Base-by-base conservation (phyloP, 2,113 vertebrate genomes). In the Eolophus roseicapilla region DNA sequence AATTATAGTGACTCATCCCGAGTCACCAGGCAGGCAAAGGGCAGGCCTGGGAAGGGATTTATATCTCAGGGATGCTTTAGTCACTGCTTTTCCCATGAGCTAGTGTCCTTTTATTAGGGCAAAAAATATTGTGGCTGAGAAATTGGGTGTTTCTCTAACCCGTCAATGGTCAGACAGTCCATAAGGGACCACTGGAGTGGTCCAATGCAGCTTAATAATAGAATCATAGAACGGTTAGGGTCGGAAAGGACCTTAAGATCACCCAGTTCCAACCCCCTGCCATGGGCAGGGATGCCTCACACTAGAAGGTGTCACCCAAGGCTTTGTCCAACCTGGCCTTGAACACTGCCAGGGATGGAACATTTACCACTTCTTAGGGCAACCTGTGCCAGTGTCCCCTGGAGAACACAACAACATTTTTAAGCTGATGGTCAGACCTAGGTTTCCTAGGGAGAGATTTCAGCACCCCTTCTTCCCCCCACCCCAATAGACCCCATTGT, bases 401-500 rank as follows among this genome's bases (percentile, higher is more conserved):
- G 14, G 44, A 10, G 8, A 83, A 8, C 19, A 39, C 11, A 57
- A 21, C 21, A 14, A 5, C 15, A 33, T 63, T 90, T 94, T 83
- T 44, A 90, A 74, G 8, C 8, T 49, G 28, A 44, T 27, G 5
- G 10, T 24, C 35, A 52, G 37, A 35, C 64, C 41, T 53, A 35
- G 35, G 17, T 77, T 83, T 90, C n/a, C 53, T 33, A 79, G 31
- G 10, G 21, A 43, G 19, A 27, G 17, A 18, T 79, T 89, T 84
- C 69, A 43, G 3, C 4, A 1, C 5, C 8, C 7, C 6, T 63
- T 74, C 23, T 44, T 37, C 19, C 11, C 35, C 2, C 4, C 4
- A 7, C 5, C 6, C 21, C 29, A 28, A 0, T 0, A 63, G 49
- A 43, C 10, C 8, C 18, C 20, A 17, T 1, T 64, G 65, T 17